Evolutionary conservation across 2,113 vertebrate species (phyloP), one percentile per base, ranked within the genome.

Genomic region (Chlorodrepanis virens): DNA sequence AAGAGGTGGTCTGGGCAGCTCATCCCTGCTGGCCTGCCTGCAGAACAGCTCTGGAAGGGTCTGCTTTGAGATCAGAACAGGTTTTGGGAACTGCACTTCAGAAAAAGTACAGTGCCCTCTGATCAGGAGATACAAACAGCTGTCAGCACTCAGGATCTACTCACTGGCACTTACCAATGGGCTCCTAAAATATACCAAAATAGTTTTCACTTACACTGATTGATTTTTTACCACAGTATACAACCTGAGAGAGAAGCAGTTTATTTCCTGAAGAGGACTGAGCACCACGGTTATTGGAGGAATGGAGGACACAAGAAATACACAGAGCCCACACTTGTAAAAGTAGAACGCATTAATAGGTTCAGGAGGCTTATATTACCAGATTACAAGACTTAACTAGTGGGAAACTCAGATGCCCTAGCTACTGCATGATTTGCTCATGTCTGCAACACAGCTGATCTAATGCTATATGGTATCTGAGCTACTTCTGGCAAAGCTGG

Each of bases 321-420:
- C 0, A 0, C 8, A 57, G 17, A 92, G 14, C 8, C 27, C 44
- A 27, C 3, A 54, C 24, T 25, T 47, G 4, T 27, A 56, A 75
- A 78, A 39, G 10, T 23, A 47, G 5, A 50, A 29, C 4, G 35
- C 1, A 3, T 1, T 0, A 67, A 25, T 2, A 54, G 3, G 4
- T 31, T 45, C 39, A 50, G 25, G 5, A 57, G 40, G 3, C 12
- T 60, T 22, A n/a, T 18, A 12, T 8, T 9, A 52, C 12, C 1
- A 6, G 2, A 70, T 22, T 16, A 6, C 11, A 67, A 22, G 8
- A 24, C 6, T 23, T 53, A 82, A 28, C 5, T 75, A 37, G 6
- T 0, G 56, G 24, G 10, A 49, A 37, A 14, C 11, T 35, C 42
- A 45, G 31, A 60, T 6, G 9, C 25, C 23, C 39, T 54, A 42